Conservation (phyloP, 1,140 invertebrate species). For the Drosophila azteca region DNA sequence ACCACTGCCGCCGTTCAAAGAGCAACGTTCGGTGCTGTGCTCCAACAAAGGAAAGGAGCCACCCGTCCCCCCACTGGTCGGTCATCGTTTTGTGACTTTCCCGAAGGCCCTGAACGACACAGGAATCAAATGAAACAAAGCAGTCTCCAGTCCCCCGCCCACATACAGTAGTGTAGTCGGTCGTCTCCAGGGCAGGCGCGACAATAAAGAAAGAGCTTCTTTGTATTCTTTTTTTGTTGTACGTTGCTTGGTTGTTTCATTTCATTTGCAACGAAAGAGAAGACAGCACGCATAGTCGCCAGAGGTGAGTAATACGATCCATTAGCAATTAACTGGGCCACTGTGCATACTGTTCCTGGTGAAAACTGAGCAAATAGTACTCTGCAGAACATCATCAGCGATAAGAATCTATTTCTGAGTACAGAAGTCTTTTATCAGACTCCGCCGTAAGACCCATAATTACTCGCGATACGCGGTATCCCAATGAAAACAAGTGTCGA, state of each 20-base stretch:
- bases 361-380: not conserved
- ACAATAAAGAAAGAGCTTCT: slow-evolving; percentile 58
- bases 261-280: slow-evolving; percentile 10
- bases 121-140: slow-evolving; percentile 42
- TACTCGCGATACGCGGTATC: too few relatives aligned
- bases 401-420: too few relatives aligned
- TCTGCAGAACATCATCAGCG: slow-evolving; percentile 7
- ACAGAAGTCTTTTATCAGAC: too few relatives aligned
- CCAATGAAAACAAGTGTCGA: too few relatives aligned
- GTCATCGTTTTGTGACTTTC: slow-evolving; percentile 64
- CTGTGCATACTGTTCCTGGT: slow-evolving; percentile 10
- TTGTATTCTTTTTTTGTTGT: slow-evolving; percentile 26
- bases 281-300: too few relatives aligned
- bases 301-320: slow-evolving; percentile 24
- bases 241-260: not conserved
- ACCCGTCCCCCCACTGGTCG: slow-evolving; percentile 36
- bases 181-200: slow-evolving; percentile 6
- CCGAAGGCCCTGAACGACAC: slow-evolving; percentile 36
- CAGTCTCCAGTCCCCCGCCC: slow-evolving; percentile 7
- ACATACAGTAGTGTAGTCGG: not conserved
- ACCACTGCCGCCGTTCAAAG: slow-evolving; percentile 59
- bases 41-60: slow-evolving; percentile 48
- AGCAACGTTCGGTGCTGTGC: slow-evolving; percentile 53
- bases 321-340: slow-evolving; percentile 25
- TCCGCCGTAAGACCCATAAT: too few relatives aligned